Percentiles rank a stretch among this genome's conserved stretches.
Conservation (phyloP, 2,113 vertebrate genomes). For the Suncus etruscus region DNA sequence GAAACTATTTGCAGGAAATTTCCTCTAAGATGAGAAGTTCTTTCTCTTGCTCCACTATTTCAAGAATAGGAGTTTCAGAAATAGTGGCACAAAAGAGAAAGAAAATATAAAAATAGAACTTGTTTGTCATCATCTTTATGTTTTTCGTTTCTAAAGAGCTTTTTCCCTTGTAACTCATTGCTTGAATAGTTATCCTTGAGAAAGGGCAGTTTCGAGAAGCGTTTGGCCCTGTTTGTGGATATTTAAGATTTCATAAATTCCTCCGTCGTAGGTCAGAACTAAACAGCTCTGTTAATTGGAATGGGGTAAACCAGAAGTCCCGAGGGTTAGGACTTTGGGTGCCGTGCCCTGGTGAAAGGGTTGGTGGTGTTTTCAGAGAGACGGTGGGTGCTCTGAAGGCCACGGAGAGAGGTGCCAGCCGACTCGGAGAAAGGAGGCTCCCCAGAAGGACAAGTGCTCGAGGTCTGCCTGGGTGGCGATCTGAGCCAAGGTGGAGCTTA, state of each 20-base stretch:
- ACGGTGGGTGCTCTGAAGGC: not conserved
- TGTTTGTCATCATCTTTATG: constrained; percentile 11
- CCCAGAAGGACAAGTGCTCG: not conserved
- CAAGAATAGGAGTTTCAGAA: constrained; percentile 2
- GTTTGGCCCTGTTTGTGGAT: not conserved
- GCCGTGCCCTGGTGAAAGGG: constrained; percentile 6
- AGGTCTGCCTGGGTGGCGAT: not conserved
- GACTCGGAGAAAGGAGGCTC: constrained; percentile 30
- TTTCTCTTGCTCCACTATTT: not conserved
- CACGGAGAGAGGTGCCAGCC: not conserved
- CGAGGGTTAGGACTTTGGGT: not conserved
- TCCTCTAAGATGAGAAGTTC: not conserved
- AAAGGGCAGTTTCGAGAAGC: no score
- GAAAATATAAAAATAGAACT: not conserved
- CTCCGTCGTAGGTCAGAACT: constrained; percentile 25
- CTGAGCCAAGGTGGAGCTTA: not conserved
- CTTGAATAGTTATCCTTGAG: constrained; percentile 46
- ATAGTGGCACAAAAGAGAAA: no score
- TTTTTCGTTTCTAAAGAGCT: not conserved
- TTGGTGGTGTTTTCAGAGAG: not conserved
- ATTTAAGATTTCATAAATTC: constrained; percentile 41
- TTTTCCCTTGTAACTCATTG: constrained; percentile 28
- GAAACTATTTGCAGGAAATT: constrained; percentile 5
- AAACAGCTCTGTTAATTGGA: not conserved
- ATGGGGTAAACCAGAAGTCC: constrained; percentile 23